Conservation (phyloP, 1,140 invertebrate genomes). For the Halictus rubicundus region DNA sequence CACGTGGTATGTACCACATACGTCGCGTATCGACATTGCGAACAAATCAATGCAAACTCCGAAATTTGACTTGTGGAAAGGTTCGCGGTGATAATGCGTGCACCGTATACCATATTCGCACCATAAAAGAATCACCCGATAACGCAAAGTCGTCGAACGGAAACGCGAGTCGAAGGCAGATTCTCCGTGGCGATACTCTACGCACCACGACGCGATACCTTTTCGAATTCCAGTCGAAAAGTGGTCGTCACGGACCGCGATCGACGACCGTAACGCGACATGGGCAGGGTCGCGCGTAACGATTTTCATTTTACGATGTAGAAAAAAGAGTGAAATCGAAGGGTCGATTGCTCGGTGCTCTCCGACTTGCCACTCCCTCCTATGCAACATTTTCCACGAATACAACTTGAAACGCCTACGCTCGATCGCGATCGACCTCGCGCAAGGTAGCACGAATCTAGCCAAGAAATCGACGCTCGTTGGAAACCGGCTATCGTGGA, state of each 20-base stretch:
- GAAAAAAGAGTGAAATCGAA: conserved; percentile 40
- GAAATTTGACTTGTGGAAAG: too few species aligned
- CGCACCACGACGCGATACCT: background rate
- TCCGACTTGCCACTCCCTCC: conserved; percentile 7
- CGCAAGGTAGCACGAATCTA: conserved; percentile 17
- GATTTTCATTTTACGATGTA: conserved; percentile 32
- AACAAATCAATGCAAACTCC: too few species aligned
- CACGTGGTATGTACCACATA: too few species aligned
- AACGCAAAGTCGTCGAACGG: too few species aligned
- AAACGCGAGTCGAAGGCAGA: too few species aligned
- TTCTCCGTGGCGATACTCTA: background rate
- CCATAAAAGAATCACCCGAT: too few species aligned
- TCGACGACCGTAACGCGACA: background rate
- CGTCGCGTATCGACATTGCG: too few species aligned
- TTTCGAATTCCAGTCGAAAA: background rate
- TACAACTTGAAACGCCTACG: conserved; percentile 43
- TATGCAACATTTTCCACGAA: conserved; percentile 44
- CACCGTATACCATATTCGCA: too few species aligned
- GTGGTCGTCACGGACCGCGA: background rate
- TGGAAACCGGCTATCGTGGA: background rate
- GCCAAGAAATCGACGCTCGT: conserved; percentile 27
- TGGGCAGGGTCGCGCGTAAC: background rate
- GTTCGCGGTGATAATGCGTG: too few species aligned
- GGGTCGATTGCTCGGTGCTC: conserved; percentile 31
- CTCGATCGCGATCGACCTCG: conserved; percentile 32